Evolutionary conservation across 2,113 vertebrate species (phyloP).

Genomic region (Caranx ignobilis): DNA sequence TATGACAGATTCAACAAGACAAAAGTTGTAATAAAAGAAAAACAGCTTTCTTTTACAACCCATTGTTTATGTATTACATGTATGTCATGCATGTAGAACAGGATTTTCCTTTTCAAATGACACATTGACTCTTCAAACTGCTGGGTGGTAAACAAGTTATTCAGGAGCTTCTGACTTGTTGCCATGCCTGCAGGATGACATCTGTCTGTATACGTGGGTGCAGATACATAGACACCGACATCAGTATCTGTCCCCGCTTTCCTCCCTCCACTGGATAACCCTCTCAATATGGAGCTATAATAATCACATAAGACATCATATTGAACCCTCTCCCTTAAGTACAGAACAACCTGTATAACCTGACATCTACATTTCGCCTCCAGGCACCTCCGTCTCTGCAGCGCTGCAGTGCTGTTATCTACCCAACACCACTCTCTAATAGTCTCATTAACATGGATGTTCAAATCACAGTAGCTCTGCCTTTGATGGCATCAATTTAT

Average conservation of each 20-base stretch:
- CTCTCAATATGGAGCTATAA: conserved; percentile 5
- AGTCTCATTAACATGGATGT: conserved; percentile 49
- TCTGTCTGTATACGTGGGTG: conserved; percentile 19
- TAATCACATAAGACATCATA: conserved; percentile 48
- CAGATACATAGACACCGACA: neutral
- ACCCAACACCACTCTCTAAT: conserved; percentile 36
- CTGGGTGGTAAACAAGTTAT: conserved; percentile 14
- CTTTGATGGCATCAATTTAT: conserved; percentile 19
- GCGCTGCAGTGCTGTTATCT: conserved; percentile 12
- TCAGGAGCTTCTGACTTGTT: conserved; percentile 13
- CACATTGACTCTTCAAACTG: conserved; percentile 3
- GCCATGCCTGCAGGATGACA: conserved; percentile 23
- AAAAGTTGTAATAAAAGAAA: conserved; percentile 12
- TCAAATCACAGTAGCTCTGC: conserved; percentile 35
- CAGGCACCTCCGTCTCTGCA: conserved; percentile 26
- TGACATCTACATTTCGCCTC: conserved; percentile 42
- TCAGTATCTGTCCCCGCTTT: conserved; percentile 11
- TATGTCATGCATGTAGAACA: neutral
- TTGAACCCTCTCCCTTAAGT: conserved; percentile 24
- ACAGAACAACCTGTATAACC: conserved; percentile 20
- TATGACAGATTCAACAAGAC: neutral
- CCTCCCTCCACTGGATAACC: conserved; percentile 20
- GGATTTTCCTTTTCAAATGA: conserved; percentile 7
- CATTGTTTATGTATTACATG: neutral
- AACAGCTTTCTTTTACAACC: neutral